Percentiles rank a stretch among this genome's conserved stretches.
Evolutionary conservation across 1,140 invertebrate species (phyloP).

Genomic region (Zeugodacus cucurbitae): DNA sequence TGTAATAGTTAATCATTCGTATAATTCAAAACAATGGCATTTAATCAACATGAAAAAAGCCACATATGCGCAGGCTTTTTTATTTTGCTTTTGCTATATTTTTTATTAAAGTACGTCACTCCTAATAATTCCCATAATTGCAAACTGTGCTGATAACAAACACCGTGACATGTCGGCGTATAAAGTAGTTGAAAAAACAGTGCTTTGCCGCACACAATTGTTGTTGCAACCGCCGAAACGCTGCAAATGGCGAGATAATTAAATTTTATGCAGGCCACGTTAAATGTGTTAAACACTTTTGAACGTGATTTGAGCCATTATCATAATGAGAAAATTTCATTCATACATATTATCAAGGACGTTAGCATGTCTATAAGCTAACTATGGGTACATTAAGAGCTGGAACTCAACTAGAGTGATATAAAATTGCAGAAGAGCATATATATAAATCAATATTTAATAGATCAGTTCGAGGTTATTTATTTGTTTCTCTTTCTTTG

Average conservation of each 20-base stretch:
- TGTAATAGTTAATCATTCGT: too few species aligned
- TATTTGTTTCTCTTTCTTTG: background rate
- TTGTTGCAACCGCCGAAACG: background rate
- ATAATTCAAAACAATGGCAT: too few species aligned
- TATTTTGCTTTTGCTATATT: too few species aligned
- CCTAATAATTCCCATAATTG: too few species aligned
- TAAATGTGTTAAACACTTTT: background rate
- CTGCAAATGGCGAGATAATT: slow-evolving; percentile 14
- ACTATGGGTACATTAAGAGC: background rate
- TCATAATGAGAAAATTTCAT: background rate
- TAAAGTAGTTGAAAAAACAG: too few species aligned
- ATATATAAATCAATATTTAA: too few species aligned
- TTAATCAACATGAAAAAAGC: too few species aligned
- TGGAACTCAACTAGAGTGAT: background rate
- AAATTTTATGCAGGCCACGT: background rate
- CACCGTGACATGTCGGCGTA: too few species aligned
- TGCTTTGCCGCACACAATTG: background rate
- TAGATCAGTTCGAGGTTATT: too few species aligned
- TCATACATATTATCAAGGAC: background rate
- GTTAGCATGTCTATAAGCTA: background rate
- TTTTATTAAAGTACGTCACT: too few species aligned
- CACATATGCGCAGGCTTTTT: too few species aligned
- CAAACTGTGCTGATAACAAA: too few species aligned
- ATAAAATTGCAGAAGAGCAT: background rate
- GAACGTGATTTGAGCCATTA: background rate